Conservation (phyloP, 2,113 vertebrate species). For the Pagrus major region DNA sequence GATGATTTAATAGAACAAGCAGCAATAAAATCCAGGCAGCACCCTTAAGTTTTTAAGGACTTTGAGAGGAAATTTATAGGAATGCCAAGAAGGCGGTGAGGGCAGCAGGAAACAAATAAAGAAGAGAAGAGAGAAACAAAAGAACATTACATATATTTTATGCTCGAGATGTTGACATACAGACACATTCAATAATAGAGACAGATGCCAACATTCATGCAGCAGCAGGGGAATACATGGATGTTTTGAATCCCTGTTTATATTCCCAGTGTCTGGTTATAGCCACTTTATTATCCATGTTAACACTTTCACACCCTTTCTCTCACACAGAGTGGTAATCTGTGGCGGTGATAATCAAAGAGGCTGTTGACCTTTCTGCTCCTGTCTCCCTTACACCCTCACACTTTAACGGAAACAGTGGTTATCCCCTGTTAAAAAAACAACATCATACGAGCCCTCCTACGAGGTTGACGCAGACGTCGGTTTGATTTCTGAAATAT, state of each 20-base stretch:
- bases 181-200: not conserved
- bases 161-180: constrained; percentile 37
- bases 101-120: constrained; percentile 8
- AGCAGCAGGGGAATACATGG: constrained; percentile 18
- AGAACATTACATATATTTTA: not conserved
- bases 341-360: not conserved
- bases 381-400: not conserved
- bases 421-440: constrained; percentile 7
- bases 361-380: constrained; percentile 13
- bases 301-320: constrained; percentile 1
- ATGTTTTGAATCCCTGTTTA: constrained; percentile 2
- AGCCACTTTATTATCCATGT: constrained; percentile 15
- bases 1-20: constrained; percentile 47
- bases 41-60: constrained; percentile 1
- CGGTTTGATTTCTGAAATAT: constrained; percentile 40
- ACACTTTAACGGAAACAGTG: constrained; percentile 15
- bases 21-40: constrained; percentile 23
- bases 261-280: not conserved
- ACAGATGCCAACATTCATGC: not conserved
- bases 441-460: constrained; percentile 15
- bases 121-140: constrained; percentile 10
- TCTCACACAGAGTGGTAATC: constrained; percentile 43
- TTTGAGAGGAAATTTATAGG: constrained; percentile 13
- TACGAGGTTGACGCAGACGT: constrained; percentile 2
- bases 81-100: not conserved